Base-by-base conservation (phyloP, 2,888 invertebrate genomes). In the Acleris emargana region DNA sequence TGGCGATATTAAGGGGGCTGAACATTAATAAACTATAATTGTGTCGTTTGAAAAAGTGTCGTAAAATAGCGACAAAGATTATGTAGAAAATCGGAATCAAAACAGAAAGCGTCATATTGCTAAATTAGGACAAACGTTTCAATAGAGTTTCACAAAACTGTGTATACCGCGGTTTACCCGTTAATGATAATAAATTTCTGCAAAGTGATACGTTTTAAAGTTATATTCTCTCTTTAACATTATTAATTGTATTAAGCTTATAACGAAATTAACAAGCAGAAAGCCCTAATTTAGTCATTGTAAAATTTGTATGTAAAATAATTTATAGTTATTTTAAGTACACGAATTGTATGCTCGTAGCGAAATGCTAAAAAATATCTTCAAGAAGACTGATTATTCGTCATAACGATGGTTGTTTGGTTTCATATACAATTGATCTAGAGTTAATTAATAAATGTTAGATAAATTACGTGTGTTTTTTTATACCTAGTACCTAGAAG, bases 371-470 rank as follows among this genome's bases (percentile, higher is more conserved):
- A 81, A 78, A 77, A 79, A 84, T 87, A 88, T 88, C 87, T 85
- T 84, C 83, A 84, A 85, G 79, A 91, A 89, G 91, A 90, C 91
- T 91, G 91, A 91, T 84, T 86, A 84, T 81, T 81, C 81, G 83
- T 80, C 79, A 76, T 76, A 83, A 69, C 76, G 72, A 80, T 79
- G 82, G 75, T 85, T 86, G 80, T 87, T 88, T 82, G 68, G 78
- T 86, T 85, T 84, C 82, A 57, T 86, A 82, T 82, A 87, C 79
- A 82, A 80, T 81, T 83, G 75, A 78, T 81, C 78, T 84, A 81
- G 78, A 76, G 72, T 73, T 72, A 76, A 78, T 71, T 70, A 87
- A 87, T 89, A 86, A 87, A 89, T 87, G 87, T 88, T 88, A 88
- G 88, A 82, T 74, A 80, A 81, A 79, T 73, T 67, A 62, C 68